Conservation (phyloP, 2,797 vertebrate genomes). For the Trachops cirrhosus region DNA sequence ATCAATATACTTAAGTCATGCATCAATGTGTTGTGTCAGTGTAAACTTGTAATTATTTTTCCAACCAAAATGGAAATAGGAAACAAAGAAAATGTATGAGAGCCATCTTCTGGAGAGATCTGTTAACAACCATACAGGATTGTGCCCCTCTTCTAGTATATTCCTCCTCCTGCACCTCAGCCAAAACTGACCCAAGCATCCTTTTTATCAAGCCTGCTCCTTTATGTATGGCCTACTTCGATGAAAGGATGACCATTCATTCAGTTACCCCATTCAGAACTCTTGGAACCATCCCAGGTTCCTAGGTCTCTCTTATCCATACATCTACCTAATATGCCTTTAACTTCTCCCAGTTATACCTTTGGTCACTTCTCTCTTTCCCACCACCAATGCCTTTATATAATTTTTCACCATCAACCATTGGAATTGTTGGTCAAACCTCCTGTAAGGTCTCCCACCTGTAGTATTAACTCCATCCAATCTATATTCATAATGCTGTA, state of each 20-base stretch:
- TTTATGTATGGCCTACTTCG: not conserved
- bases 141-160: not conserved
- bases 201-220: not conserved
- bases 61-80: not conserved
- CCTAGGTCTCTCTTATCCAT: not conserved
- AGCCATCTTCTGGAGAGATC: constrained; percentile 68
- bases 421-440: not conserved
- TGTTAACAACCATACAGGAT: not conserved
- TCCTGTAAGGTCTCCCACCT: not conserved
- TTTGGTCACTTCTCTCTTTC: not conserved
- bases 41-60: not conserved
- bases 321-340: not conserved
- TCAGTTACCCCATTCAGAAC: not conserved
- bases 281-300: not conserved
- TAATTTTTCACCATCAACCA: not conserved
- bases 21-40: not conserved
- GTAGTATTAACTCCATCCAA: not conserved
- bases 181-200: not conserved
- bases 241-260: not conserved
- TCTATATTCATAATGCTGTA: not conserved
- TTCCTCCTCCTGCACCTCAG: not conserved
- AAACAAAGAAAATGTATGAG: constrained; percentile 41
- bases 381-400: not conserved
- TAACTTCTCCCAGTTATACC: not conserved
- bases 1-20: not conserved